Evolutionary conservation across 2,113 vertebrate species (phyloP).

Genomic region (Myiopsitta monachus): DNA sequence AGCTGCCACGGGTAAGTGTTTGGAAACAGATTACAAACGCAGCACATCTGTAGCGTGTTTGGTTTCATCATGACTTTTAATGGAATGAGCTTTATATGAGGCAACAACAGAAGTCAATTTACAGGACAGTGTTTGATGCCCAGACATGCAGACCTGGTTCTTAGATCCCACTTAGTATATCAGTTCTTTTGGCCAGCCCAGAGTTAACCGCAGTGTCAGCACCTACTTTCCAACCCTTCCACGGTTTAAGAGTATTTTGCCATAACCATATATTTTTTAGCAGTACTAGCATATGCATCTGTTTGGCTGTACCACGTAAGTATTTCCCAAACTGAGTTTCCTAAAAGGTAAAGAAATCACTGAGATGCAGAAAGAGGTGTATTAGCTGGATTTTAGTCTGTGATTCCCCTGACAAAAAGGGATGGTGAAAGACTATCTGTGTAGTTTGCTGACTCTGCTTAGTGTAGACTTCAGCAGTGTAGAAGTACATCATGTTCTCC

Average conservation of each 20-base stretch:
- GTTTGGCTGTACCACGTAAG: neutral
- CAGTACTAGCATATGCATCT: neutral
- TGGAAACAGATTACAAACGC: neutral
- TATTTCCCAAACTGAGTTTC: neutral
- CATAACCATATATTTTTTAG: neutral
- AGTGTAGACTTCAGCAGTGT: neutral
- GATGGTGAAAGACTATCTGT: neutral
- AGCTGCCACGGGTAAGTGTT: slow-evolving; percentile 88
- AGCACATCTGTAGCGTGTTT: accelerated
- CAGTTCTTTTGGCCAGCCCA: neutral
- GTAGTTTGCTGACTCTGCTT: neutral
- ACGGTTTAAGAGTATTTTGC: neutral
- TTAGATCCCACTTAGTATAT: neutral
- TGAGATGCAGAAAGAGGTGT: neutral
- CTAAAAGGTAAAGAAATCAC: neutral
- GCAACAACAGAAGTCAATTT: neutral
- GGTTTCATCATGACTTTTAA: neutral
- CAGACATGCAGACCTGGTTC: neutral
- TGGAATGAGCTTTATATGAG: neutral
- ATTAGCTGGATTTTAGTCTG: neutral
- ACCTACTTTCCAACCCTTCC: neutral
- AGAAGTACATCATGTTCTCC: neutral
- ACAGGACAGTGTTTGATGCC: neutral
- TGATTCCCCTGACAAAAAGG: neutral
- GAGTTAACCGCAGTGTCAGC: neutral